These are phyloP conservation scores for Todus mexicanus DNA, from an alignment of 2,797 vertebrate species.

Conservation along the genomic window DNA sequence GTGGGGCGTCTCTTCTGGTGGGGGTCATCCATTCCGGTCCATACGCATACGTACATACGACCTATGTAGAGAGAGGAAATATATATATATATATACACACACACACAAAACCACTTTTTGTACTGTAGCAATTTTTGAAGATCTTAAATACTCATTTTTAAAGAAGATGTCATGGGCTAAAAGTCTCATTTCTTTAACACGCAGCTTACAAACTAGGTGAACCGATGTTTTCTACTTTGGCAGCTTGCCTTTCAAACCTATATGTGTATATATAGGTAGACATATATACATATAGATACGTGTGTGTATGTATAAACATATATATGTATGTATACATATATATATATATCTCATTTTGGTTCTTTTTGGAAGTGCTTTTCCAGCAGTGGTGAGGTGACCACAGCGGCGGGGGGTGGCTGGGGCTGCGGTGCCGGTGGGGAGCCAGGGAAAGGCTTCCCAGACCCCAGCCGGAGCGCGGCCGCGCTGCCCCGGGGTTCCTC, in stretches of 20 bases:
- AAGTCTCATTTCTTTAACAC: slow-evolving; percentile 66
- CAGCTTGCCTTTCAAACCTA: slow-evolving; percentile 46
- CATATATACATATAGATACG: slow-evolving; percentile 43
- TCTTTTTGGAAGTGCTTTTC: slow-evolving; percentile 34
- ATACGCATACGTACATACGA: slow-evolving; percentile 53
- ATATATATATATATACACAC: slow-evolving; percentile 67
- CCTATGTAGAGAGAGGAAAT: slow-evolving; percentile 62
- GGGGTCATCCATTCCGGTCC: slow-evolving; percentile 72
- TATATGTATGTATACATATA: slow-evolving; percentile 14
- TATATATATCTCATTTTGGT: slow-evolving; percentile 1
- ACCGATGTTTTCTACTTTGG: slow-evolving; percentile 72
- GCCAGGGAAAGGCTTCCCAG: background rate
- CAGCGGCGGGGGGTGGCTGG: background rate
- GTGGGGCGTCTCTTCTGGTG: slow-evolving; percentile 65
- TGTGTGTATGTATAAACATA: slow-evolving; percentile 32
- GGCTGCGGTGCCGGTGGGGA: fast-evolving
- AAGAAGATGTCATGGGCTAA: slow-evolving; percentile 65
- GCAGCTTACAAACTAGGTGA: slow-evolving; percentile 56
- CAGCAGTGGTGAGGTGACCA: background rate
- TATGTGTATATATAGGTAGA: slow-evolving; percentile 25
- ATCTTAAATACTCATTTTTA: slow-evolving; percentile 77
- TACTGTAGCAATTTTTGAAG: slow-evolving; percentile 81
- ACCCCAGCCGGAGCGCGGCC: background rate
- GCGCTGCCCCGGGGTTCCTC: background rate
- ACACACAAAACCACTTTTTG: slow-evolving; percentile 72